Evolutionary conservation across 2,113 vertebrate genomes (phyloP).

Genomic region (Syrrhaptes paradoxus): DNA sequence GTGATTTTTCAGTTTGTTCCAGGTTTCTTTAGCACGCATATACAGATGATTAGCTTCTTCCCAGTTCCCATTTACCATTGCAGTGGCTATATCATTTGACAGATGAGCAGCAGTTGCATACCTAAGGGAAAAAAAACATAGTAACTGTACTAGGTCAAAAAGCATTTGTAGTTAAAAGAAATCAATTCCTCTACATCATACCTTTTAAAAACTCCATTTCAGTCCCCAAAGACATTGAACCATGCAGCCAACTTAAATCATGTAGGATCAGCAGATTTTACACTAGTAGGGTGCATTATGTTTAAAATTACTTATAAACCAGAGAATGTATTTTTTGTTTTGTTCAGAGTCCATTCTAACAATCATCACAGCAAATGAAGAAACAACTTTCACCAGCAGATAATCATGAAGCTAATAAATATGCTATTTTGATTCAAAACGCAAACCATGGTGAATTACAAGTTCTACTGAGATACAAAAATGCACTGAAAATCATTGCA

Average conservation of each 20-base stretch:
- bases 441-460: not conserved
- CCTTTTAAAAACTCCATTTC: not conserved
- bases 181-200: not conserved
- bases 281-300: not conserved
- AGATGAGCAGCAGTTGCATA: slow-evolving; percentile 82
- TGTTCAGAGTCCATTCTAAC: not conserved
- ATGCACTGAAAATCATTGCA: not conserved
- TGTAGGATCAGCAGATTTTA: not conserved
- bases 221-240: not conserved
- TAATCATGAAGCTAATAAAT: not conserved
- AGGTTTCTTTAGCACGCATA: slow-evolving; percentile 75
- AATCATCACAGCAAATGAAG: not conserved
- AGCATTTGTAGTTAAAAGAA: not conserved
- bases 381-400: not conserved
- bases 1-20: slow-evolving; percentile 77
- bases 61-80: slow-evolving; percentile 87
- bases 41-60: slow-evolving; percentile 82
- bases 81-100: slow-evolving; percentile 81
- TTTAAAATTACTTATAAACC: not conserved
- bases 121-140: slow-evolving; percentile 56
- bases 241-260: not conserved
- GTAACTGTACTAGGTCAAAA: not conserved
- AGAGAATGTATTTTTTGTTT: not conserved
- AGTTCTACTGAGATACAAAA: not conserved
- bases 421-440: not conserved